Conservation (phyloP, 1,140 invertebrate genomes). For the Brevipalpus yothersi region DNA sequence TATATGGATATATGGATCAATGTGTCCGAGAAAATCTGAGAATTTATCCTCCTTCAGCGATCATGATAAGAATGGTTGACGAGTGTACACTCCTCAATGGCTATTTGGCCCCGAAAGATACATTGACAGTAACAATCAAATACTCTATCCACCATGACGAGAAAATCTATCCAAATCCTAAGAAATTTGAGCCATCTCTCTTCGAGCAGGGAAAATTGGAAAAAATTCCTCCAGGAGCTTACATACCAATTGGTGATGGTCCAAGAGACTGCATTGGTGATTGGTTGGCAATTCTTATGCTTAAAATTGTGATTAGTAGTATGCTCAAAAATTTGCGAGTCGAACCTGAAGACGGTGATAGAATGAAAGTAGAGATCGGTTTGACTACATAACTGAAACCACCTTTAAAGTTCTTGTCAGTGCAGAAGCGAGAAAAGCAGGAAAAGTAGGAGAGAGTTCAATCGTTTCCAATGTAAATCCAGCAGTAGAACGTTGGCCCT, state of each 20-base stretch:
- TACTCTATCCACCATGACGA: not conserved
- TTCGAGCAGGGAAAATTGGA: slow-evolving; percentile 30
- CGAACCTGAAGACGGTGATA: too few species aligned
- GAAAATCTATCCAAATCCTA: slow-evolving; percentile 30
- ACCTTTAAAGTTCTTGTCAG: too few species aligned
- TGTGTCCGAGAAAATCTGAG: not conserved
- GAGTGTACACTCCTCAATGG: slow-evolving; percentile 21
- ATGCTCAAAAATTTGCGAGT: too few species aligned
- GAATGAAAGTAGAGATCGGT: too few species aligned
- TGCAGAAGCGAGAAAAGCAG: too few species aligned
- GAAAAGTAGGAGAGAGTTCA: too few species aligned
- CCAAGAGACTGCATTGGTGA: not conserved
- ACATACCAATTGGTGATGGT: not conserved
- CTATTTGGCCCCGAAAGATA: slow-evolving; percentile 48
- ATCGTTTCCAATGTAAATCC: too few species aligned
- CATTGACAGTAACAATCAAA: slow-evolving; percentile 29
- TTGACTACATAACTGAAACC: too few species aligned
- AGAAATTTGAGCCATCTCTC: slow-evolving; percentile 50
- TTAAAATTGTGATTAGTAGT: too few species aligned
- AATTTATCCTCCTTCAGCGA: not conserved
- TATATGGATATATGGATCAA: not conserved
- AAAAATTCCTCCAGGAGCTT: slow-evolving; percentile 19
- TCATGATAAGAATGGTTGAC: not conserved
- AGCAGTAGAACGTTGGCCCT: too few species aligned
- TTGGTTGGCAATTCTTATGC: not conserved